These are phyloP conservation scores for Lasioglossum vierecki DNA, from an alignment of 2,888 invertebrate species.

Conservation along the genomic window DNA sequence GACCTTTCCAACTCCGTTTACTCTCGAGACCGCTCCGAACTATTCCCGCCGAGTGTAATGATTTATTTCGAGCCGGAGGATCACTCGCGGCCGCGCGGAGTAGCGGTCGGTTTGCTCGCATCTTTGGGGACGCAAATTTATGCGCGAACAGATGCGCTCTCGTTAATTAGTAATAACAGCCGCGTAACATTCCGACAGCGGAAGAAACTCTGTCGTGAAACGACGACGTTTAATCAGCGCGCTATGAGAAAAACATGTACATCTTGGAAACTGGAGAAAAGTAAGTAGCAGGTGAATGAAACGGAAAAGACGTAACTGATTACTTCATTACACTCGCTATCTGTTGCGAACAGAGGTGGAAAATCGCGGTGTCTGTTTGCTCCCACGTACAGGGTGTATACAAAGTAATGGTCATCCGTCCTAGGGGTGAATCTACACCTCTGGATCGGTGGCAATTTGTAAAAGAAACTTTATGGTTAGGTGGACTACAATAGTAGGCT, in stretches of 20 bases:
- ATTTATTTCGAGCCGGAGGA: constrained; percentile 1
- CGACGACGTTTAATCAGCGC: neutral
- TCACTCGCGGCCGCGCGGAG: neutral
- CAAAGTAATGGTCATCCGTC: too few species aligned
- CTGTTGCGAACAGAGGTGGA: neutral
- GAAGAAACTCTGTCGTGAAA: neutral
- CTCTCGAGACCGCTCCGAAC: neutral
- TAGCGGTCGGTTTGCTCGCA: neutral
- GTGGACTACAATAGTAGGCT: too few species aligned
- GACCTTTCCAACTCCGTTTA: neutral
- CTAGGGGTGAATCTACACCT: too few species aligned
- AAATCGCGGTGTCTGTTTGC: neutral
- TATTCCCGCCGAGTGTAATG: neutral
- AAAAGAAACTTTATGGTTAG: too few species aligned
- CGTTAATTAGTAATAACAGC: constrained; percentile 10
- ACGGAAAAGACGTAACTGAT: neutral
- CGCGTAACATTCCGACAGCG: neutral
- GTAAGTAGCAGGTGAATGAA: neutral
- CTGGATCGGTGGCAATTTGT: too few species aligned
- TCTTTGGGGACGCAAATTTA: constrained; percentile 1
- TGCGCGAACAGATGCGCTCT: neutral
- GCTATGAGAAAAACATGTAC: neutral
- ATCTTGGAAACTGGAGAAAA: neutral
- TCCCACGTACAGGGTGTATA: neutral
- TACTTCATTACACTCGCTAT: neutral